Evolutionary conservation across 2,797 vertebrate genomes (phyloP), one percentile per base, ranked within the genome.

Genomic region (Takifugu ocellatus): DNA sequence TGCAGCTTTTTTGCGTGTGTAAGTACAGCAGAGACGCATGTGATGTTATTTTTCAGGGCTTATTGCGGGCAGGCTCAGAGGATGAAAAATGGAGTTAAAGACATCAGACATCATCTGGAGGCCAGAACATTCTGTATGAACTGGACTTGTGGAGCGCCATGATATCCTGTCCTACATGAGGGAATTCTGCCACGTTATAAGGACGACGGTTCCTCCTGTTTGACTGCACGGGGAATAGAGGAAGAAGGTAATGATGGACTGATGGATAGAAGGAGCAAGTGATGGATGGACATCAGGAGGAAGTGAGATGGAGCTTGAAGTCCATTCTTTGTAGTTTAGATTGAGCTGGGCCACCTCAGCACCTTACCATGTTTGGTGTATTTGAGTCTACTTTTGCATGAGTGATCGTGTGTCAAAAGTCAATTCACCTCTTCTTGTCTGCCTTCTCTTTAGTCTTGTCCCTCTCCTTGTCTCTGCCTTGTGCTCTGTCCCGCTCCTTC

Each of bases 391-490:
- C 46, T 48, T 47, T 25, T 45, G 47, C 33, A 46, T 31, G 49
- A 25, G 17, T 8, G 44, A n/a, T 51, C 27, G 9, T 14, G 25
- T 61, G 43, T 43, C 12, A 6, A 31, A 46, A 49, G 43, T 9
- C 47, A 71, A 48, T 72, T 63, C 14, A 98, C 96, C 92, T 91
- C 5, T 77, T 92, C 77, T 92, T 96, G 27, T 82, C 8, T 50
- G 61, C 70, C 56, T 62, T 16, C 43, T 61, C 94, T 82, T 93
- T 96, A 27, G 90, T 92, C 74, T 93, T 96, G 54, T 83, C 90
- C 69, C 73, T 77, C 5, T 81, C 72, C 61, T 88, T 74, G 48
- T 93, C 93, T 63, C 87, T 88, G 29, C 84, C 92, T 45, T 66
- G 66, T 5, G 88, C 93, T 66, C 87, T 90, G 14, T 91, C 94